phyloP scores from a whole-genome alignment of 2,113 vertebrate species.

The Cynoglossus semilaevis region DNA sequence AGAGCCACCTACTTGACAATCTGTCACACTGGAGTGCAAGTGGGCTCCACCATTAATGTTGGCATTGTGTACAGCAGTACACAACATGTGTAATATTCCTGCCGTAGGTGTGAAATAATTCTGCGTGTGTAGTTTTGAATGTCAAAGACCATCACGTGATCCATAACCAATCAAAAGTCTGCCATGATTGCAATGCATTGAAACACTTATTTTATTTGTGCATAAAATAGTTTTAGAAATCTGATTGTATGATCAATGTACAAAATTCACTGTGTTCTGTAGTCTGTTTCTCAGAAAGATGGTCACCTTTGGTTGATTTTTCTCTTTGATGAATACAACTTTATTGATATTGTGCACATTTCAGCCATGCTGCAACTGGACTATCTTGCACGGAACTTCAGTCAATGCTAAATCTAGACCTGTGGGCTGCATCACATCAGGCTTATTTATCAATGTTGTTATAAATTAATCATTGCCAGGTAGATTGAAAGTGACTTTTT shows the following conservation, averaged over 20 bases:
- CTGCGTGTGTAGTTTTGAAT: neutral
- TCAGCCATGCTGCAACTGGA: slow-evolving; percentile 19
- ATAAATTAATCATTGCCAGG: slow-evolving; percentile 42
- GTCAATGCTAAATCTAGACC: slow-evolving; percentile 9
- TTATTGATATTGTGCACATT: slow-evolving; percentile 23
- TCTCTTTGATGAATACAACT: neutral
- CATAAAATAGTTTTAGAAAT: slow-evolving; percentile 23
- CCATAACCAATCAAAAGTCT: slow-evolving; percentile 23
- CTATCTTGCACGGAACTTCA: neutral
- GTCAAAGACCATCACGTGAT: neutral
- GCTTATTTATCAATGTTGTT: slow-evolving; percentile 31
- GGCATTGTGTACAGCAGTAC: slow-evolving; percentile 21
- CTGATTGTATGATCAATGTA: slow-evolving; percentile 42
- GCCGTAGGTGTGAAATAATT: slow-evolving; percentile 13
- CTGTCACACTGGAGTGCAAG: too few relatives aligned
- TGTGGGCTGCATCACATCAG: slow-evolving; percentile 16
- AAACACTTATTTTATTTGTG: slow-evolving; percentile 10
- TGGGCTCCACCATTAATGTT: slow-evolving; percentile 12
- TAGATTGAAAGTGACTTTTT: slow-evolving; percentile 47
- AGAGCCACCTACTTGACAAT: slow-evolving; percentile 30
- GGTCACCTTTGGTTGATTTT: neutral
- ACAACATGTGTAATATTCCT: slow-evolving; percentile 14
- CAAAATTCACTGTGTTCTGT: slow-evolving; percentile 24
- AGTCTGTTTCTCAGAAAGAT: slow-evolving; percentile 42
- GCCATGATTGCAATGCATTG: slow-evolving; percentile 31